Conservation (phyloP, 1,140 invertebrate genomes). For the Drosophila sechellia region DNA sequence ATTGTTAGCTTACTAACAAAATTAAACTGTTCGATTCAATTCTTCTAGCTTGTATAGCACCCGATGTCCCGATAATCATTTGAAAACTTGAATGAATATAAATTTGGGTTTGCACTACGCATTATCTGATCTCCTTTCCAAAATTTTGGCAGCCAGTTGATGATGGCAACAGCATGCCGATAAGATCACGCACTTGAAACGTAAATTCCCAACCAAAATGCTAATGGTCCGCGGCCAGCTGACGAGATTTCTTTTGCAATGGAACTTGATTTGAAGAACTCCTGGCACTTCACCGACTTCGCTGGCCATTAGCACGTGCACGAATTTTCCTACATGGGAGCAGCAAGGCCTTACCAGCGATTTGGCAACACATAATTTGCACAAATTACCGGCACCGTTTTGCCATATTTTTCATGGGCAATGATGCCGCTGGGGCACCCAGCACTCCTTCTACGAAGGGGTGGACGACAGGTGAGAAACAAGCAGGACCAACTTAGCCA, state of each 20-base stretch:
- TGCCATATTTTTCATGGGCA: constrained; percentile 72
- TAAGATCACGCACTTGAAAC: constrained; percentile 55
- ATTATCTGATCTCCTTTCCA: neutral
- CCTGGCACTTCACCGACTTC: constrained; percentile 30
- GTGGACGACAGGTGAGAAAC: constrained; percentile 71
- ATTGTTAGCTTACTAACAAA: no score
- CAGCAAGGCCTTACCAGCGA: constrained; percentile 16
- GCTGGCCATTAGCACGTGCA: constrained; percentile 76
- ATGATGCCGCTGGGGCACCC: constrained; percentile 68
- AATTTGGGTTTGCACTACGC: neutral
- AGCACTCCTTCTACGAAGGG: constrained; percentile 28
- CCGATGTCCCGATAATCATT: neutral
- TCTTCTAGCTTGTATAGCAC: no score
- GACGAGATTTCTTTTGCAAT: constrained; percentile 61
- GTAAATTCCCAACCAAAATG: constrained; percentile 70
- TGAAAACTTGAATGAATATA: neutral
- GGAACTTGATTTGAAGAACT: constrained; percentile 60
- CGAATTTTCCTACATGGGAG: constrained; percentile 59
- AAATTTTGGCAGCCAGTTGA: neutral
- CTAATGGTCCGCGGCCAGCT: constrained; percentile 67
- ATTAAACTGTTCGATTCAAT: no score
- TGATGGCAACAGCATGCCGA: constrained; percentile 75
- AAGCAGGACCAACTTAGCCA: constrained; percentile 50
- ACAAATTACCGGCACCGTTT: constrained; percentile 74
- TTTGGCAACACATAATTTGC: constrained; percentile 75